Percentiles rank a stretch among this genome's conserved stretches.
Conservation (phyloP, 30 jellyfish, hydroid and myxozoan species). For the Pseudorhiza aurosa region DNA sequence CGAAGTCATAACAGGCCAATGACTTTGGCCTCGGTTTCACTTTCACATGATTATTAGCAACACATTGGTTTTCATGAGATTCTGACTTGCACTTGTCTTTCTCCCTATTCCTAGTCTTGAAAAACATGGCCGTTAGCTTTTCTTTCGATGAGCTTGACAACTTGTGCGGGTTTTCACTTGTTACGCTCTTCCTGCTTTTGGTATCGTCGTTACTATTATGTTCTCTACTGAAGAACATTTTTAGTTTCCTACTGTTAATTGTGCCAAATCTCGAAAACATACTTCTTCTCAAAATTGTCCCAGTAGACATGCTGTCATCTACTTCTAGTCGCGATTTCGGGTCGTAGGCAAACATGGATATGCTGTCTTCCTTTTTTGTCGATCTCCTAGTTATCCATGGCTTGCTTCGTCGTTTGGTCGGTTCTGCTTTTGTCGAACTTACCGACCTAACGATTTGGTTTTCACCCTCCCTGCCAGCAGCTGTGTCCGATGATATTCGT, state of each 20-base stretch:
- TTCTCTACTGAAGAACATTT: slow-evolving; percentile 51
- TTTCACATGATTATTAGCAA: not conserved
- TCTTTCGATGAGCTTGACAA: not conserved
- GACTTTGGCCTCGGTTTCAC: slow-evolving; percentile 36
- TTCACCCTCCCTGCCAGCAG: not conserved
- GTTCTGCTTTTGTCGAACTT: slow-evolving; percentile 24
- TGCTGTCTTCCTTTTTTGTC: slow-evolving; percentile 35
- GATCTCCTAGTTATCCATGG: slow-evolving; percentile 12
- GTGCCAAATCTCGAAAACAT: slow-evolving; percentile 53
- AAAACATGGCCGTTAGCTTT: no score
- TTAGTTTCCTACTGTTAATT: slow-evolving; percentile 23
- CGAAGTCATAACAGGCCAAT: slow-evolving; percentile 1
- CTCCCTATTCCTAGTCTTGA: not conserved
- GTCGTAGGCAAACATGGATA: slow-evolving; percentile 59
- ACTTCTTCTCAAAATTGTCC: slow-evolving; percentile 23
- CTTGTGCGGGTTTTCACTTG: not conserved
- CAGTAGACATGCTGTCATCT: slow-evolving; percentile 21
- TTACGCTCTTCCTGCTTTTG: slow-evolving; percentile 33
- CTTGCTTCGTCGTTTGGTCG: slow-evolving; percentile 4
- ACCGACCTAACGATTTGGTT: slow-evolving; percentile 21
- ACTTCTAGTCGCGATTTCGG: slow-evolving; percentile 7
- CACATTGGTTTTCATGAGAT: not conserved
- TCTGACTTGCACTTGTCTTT: not conserved
- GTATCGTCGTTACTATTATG: slow-evolving; percentile 12
- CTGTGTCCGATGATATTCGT: not conserved